Base-by-base conservation (phyloP, 2,113 vertebrate species). In the Oncorhynchus masou region DNA sequence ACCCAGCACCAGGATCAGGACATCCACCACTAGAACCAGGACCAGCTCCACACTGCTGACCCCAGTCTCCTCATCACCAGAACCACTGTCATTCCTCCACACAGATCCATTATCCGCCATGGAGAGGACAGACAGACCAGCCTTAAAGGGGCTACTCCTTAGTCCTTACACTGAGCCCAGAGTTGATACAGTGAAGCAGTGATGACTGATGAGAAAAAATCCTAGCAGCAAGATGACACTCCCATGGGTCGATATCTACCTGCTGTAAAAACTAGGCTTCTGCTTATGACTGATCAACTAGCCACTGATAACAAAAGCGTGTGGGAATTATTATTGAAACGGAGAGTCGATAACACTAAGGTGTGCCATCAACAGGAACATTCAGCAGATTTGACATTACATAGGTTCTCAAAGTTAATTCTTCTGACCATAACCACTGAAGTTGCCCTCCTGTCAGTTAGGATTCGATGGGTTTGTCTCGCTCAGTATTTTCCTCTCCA, bases 1-100 rank as follows among this genome's bases (percentile, higher is more conserved):
- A 1, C 93, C 94, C 16, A 91, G 81, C 8, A 88, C 16, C 70
- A 93, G 79, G 76, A 94, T 91, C 9, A 93, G 15, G 0, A 51
- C 31, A 60, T 94, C 93, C 59, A 94, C 70, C 11, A 93, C 45
- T 0, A 93, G 93, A 1, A 94, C 93, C 0, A 94, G 71, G 24
- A 93, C 74, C 27, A 75, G 85, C 81, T 92, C 90, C 62, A 90
- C 81, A 0, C 83, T 73, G 5, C 60, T 48, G 7, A 29, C 45
- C 8, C 69, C 82, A 9, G 62, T 1, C 59, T 62, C 83, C 6
- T 74, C 86, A 29, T 60, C 57, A 9, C 34, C 66, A 0, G 77
- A 25, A 9, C 34, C 68, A n/a, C 31, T 34, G 29, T 25, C n/a
- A 22, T 49, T 49, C 59, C 68, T 22, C 68, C 39, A 48, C 34